Conservation (phyloP, 2,113 vertebrate genomes). For the Chaenocephalus aceratus region DNA sequence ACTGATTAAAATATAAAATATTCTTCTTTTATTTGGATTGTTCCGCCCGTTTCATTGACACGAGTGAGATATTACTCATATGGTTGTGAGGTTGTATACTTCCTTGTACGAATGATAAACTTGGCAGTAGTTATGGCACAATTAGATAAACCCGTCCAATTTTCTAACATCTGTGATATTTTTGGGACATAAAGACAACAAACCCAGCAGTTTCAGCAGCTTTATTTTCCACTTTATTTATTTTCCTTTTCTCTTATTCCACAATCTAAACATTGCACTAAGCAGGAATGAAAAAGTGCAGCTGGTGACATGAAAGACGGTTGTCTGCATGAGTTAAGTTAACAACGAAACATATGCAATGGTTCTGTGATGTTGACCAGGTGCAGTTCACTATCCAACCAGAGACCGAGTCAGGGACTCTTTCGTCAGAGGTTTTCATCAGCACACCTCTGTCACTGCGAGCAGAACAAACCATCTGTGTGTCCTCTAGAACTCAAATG, state of each 20-base stretch:
- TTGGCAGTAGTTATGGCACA: neutral
- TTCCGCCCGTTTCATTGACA: too few relatives aligned
- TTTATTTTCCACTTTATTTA: slow-evolving; percentile 75
- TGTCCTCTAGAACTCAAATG: neutral
- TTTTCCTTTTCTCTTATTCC: slow-evolving; percentile 43
- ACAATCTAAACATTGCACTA: slow-evolving; percentile 60
- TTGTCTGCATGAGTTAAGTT: slow-evolving; percentile 20
- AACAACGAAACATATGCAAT: slow-evolving; percentile 58
- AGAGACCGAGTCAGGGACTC: slow-evolving; percentile 81
- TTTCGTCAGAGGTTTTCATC: slow-evolving; percentile 86
- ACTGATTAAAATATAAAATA: neutral
- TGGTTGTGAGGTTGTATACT: too few relatives aligned
- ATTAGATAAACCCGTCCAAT: neutral
- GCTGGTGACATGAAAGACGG: slow-evolving; percentile 30
- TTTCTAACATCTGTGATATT: slow-evolving; percentile 28
- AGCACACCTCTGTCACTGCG: slow-evolving; percentile 67
- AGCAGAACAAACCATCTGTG: slow-evolving; percentile 63
- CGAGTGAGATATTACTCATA: too few relatives aligned
- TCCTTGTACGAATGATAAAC: neutral
- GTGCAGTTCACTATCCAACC: slow-evolving; percentile 79
- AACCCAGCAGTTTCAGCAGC: slow-evolving; percentile 42
- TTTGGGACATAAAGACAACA: slow-evolving; percentile 31
- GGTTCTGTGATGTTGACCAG: slow-evolving; percentile 58
- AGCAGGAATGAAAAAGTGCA: slow-evolving; percentile 42
- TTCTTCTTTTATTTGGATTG: too few relatives aligned